These are phyloP conservation scores for Scelioninae gen. 1 DNA, from an alignment of 2,888 invertebrate species.

Conservation along the genomic window DNA sequence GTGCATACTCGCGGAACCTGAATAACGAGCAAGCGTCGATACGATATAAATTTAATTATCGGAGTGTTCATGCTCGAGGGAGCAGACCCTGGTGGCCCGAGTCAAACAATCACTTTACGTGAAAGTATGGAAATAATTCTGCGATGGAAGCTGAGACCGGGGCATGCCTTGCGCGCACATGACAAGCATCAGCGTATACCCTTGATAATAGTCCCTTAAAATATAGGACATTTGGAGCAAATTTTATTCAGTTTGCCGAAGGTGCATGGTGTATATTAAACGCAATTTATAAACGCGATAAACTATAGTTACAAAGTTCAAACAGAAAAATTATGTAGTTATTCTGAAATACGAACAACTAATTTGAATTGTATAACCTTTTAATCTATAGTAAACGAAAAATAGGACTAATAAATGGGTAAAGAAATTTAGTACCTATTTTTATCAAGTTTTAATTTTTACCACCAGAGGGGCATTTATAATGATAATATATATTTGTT, in stretches of 20 bases:
- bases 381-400: too few relatives aligned
- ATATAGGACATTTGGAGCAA: conserved; percentile 50
- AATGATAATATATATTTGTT: too few relatives aligned
- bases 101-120: conserved; percentile 84
- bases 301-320: too few relatives aligned
- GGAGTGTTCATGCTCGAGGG: conserved; percentile 81
- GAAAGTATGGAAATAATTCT: conserved; percentile 84
- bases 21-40: conserved; percentile 75
- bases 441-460: too few relatives aligned
- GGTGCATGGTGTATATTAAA: too few relatives aligned
- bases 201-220: conserved; percentile 62
- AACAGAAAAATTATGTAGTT: too few relatives aligned
- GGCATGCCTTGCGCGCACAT: conserved; percentile 44
- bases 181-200: conserved; percentile 38
- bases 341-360: too few relatives aligned
- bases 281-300: too few relatives aligned
- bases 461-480: too few relatives aligned
- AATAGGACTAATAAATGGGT: too few relatives aligned
- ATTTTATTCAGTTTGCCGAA: conserved; percentile 21
- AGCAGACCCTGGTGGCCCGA: conserved; percentile 79
- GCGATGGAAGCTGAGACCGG: conserved; percentile 73
- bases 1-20: conserved; percentile 64
- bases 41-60: conserved; percentile 83
- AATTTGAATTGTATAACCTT: too few relatives aligned
- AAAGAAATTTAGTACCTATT: too few relatives aligned